Conservation (phyloP, 1,140 invertebrate genomes). For the Thaumetopoea pityocampa region DNA sequence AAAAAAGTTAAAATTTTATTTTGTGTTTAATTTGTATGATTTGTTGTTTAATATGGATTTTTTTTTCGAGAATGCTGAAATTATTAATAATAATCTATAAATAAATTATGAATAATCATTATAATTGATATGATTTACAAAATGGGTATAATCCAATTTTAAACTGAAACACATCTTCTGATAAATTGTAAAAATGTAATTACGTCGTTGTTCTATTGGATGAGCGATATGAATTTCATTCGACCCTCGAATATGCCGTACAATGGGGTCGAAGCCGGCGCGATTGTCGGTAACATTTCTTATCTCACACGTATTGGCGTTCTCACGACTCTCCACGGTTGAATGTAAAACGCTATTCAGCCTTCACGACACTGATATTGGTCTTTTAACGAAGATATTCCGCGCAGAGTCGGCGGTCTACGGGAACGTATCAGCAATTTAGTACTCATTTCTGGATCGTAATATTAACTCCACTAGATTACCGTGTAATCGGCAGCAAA, state of each 20-base stretch:
- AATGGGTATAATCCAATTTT: too few relatives aligned
- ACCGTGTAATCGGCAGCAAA: slow-evolving; percentile 5
- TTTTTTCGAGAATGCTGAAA: too few relatives aligned
- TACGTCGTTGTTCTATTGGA: too few relatives aligned
- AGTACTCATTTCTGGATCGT: slow-evolving; percentile 26
- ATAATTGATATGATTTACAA: too few relatives aligned
- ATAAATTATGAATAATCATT: too few relatives aligned
- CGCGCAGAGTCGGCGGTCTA: slow-evolving; percentile 13
- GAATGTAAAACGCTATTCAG: slow-evolving; percentile 37
- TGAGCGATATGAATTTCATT: slow-evolving; percentile 34
- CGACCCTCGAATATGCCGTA: slow-evolving; percentile 28
- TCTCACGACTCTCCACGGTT: slow-evolving; percentile 27
- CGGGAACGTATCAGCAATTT: slow-evolving; percentile 21
- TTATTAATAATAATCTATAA: too few relatives aligned
- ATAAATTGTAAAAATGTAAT: too few relatives aligned
- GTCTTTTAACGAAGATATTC: slow-evolving; percentile 30
- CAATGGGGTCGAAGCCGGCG: slow-evolving; percentile 21
- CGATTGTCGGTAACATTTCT: slow-evolving; percentile 37
- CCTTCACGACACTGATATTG: slow-evolving; percentile 30
- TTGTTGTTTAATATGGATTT: too few relatives aligned
- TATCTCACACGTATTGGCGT: slow-evolving; percentile 35
- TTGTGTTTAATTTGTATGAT: too few relatives aligned
- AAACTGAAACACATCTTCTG: too few relatives aligned
- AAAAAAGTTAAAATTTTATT: too few relatives aligned
- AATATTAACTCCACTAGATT: slow-evolving; percentile 14